Conservation (phyloP, 2,113 vertebrate species). For the Nyctereutes procyonoides region DNA sequence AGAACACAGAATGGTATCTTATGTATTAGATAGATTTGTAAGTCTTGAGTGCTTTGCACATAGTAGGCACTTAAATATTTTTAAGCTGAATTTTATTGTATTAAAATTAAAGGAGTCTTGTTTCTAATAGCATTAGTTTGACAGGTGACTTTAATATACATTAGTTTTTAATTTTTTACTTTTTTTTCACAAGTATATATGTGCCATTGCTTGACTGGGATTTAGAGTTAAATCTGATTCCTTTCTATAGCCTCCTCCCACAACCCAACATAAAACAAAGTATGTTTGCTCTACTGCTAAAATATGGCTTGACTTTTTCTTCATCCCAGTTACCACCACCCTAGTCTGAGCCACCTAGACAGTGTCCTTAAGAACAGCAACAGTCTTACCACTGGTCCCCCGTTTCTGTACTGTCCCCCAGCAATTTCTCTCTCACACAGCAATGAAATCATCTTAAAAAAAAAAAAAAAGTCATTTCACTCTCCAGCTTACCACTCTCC, state of each 20-base stretch:
- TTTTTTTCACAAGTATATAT: not conserved
- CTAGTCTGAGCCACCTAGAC: not conserved
- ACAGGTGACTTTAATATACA: not conserved
- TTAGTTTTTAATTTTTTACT: not conserved
- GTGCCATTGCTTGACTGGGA: not conserved
- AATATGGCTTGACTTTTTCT: not conserved
- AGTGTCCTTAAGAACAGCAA: not conserved
- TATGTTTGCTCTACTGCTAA: not conserved
- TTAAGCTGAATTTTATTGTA: slow-evolving; percentile 35
- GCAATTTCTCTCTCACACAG: not conserved
- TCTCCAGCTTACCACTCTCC: not conserved
- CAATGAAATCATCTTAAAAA: not conserved
- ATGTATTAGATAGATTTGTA: slow-evolving; percentile 19
- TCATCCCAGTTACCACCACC: not conserved
- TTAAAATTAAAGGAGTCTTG: slow-evolving; percentile 16
- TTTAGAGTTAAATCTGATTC: not conserved
- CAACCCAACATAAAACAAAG: not conserved
- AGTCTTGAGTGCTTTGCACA: not conserved
- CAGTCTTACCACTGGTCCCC: not conserved
- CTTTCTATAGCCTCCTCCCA: not conserved
- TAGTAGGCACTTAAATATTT: slow-evolving; percentile 9
- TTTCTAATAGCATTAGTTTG: slow-evolving; percentile 11
- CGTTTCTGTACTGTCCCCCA: not conserved
- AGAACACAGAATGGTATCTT: slow-evolving; percentile 35
- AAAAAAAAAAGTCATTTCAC: not conserved